These are phyloP conservation scores for Cinara cedri DNA, from an alignment of 2,888 invertebrate genomes.

Conservation along the genomic window DNA sequence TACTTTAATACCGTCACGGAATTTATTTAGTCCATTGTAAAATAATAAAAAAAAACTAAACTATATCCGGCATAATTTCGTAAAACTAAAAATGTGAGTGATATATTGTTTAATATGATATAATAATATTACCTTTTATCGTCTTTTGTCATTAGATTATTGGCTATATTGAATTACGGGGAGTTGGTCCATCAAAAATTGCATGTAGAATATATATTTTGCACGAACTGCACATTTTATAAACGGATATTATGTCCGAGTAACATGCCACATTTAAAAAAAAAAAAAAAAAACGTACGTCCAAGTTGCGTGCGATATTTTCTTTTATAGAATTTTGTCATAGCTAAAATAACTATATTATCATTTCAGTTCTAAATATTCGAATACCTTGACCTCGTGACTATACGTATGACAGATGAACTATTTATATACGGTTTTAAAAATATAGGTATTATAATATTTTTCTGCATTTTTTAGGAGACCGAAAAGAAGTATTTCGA, in stretches of 20 bases:
- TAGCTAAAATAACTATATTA: too few relatives aligned
- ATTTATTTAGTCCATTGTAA: too few relatives aligned
- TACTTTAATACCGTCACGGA: too few relatives aligned
- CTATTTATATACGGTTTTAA: background rate
- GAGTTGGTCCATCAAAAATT: slow-evolving; percentile 6
- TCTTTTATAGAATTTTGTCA: background rate
- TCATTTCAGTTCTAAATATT: too few relatives aligned
- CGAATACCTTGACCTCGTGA: too few relatives aligned
- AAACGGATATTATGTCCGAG: background rate
- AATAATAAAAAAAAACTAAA: too few relatives aligned
- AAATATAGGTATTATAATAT: background rate
- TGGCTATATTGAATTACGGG: background rate
- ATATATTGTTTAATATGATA: too few relatives aligned
- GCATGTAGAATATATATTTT: slow-evolving; percentile 14
- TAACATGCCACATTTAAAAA: background rate
- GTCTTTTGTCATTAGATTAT: background rate
- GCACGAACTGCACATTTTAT: background rate
- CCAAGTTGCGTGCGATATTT: background rate
- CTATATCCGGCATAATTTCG: too few relatives aligned
- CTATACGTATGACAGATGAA: background rate
- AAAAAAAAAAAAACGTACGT: background rate
- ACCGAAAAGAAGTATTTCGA: too few relatives aligned
- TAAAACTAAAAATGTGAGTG: too few relatives aligned
- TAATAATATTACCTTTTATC: background rate
- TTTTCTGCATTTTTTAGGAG: background rate